Evolutionary conservation across 2,113 vertebrate species (phyloP), one percentile per base, ranked within the genome.

Genomic region (Solea solea): DNA sequence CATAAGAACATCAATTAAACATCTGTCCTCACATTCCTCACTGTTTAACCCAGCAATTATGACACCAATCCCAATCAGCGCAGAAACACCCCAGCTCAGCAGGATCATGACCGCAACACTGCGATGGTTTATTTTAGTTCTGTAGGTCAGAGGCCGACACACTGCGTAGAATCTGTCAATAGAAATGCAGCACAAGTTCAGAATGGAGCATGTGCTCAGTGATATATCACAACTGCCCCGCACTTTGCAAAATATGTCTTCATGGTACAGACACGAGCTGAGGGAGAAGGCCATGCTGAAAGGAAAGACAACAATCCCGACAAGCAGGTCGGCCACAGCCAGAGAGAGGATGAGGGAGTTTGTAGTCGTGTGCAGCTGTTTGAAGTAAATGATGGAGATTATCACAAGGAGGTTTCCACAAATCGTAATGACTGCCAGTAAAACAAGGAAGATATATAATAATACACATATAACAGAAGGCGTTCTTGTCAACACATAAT

Each of bases 361-460:
- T 0, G 61, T 49, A 2, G 61, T 45, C 4, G 61, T 50, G 45
- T 63, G 61, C 8, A 63, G 61, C 28, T 63, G 61, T 16, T 50
- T 62, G 59, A 62, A 62, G 45, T 62, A 62, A 48, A 46, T 28
- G 8, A 62, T 62, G 44, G 59, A 28, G 25, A 48, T 15, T 46
- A 62, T 62, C 0, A 83, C 76, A 8, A 86, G 69, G 41, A 83
- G 46, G 45, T 86, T 86, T 74, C 84, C 84, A 58, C 69, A 71
- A 21, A 69, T 34, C 49, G 73, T 77, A 3, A 57, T 4, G 9
- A 53, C 40, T 39, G 63, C 74, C 11, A 82, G 28, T 11, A 60
- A 27, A 2, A 5, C 41, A 1, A 83, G 76, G 12, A 83, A 77
- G 15, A 56, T 14, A 46, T 77, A 63, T 0, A 86, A 16, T 0